Evolutionary conservation across 2,797 vertebrate species (phyloP).

Genomic region (Macrochelys suwanniensis): DNA sequence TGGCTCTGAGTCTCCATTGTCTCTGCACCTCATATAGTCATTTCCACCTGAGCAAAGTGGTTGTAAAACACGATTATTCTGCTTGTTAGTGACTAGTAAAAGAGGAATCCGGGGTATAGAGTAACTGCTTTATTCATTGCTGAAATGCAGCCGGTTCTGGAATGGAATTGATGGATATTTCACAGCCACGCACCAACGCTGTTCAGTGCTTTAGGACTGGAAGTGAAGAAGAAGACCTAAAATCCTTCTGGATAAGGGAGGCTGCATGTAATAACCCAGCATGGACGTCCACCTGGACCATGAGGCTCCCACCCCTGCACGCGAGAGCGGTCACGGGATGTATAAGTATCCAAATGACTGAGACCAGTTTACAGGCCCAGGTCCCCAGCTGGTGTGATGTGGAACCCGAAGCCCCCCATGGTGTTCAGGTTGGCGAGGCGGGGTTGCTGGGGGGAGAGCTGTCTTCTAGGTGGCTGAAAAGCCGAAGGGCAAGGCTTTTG

Average conservation of each 20-base stretch:
- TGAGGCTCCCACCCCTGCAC: background rate
- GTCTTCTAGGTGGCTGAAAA: background rate
- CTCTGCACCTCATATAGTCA: no score
- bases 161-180: background rate
- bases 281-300: background rate
- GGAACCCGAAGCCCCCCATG: background rate
- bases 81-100: background rate
- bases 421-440: background rate
- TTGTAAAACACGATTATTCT: background rate
- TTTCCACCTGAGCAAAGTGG: background rate
- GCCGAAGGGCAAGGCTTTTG: background rate
- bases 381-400: background rate
- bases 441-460: background rate
- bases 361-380: background rate
- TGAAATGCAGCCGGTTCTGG: accelerated
- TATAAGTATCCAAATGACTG: background rate
- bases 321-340: background rate
- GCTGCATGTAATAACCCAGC: background rate
- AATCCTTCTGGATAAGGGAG: background rate
- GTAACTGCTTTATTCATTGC: background rate
- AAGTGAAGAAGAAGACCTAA: background rate
- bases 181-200: background rate
- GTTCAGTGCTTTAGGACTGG: background rate
- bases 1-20: background rate
- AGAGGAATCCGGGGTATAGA: background rate